These are phyloP conservation scores for Toxotes jaculatrix DNA, from an alignment of 2,113 vertebrate species.

Conservation along the genomic window DNA sequence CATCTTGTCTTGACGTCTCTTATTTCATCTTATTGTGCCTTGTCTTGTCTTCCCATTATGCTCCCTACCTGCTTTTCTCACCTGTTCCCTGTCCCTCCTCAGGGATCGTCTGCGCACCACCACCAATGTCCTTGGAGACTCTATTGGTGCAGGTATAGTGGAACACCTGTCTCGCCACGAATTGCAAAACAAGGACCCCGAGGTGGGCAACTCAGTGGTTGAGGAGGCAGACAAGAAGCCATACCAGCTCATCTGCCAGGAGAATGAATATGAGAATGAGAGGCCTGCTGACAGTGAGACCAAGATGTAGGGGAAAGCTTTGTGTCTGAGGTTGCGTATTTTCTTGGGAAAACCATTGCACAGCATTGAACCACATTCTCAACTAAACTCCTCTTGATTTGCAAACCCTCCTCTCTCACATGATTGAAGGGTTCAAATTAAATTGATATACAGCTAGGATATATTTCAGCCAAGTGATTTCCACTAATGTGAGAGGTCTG, in stretches of 20 bases:
- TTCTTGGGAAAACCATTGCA: conserved; percentile 18
- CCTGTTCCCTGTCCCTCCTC: conserved; percentile 19
- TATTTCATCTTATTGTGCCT: background rate
- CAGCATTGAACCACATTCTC: conserved; percentile 32
- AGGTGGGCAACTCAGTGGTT: conserved; percentile 92
- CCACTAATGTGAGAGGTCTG: conserved; percentile 21
- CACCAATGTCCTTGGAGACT: conserved; percentile 96
- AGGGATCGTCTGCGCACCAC: conserved; percentile 96
- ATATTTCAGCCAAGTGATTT: conserved; percentile 56
- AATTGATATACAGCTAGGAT: conserved; percentile 52
- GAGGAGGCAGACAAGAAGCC: conserved; percentile 95
- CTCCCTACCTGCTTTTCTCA: background rate
- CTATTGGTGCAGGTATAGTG: conserved; percentile 95
- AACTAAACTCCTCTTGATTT: conserved; percentile 23
- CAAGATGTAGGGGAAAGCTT: conserved; percentile 89
- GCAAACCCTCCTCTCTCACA: conserved; percentile 11
- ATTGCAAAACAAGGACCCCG: conserved; percentile 86
- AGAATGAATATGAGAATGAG: conserved; percentile 86
- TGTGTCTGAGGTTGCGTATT: background rate
- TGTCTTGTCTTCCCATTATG: background rate
- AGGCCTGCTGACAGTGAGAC: conserved; percentile 89
- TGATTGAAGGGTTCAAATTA: conserved; percentile 13
- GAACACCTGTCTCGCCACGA: conserved; percentile 95
- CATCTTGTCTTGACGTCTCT: background rate
- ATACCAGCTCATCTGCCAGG: conserved; percentile 91